Conservation (phyloP, 2,888 invertebrate species). For the Himalopsyche kuldschensis region DNA sequence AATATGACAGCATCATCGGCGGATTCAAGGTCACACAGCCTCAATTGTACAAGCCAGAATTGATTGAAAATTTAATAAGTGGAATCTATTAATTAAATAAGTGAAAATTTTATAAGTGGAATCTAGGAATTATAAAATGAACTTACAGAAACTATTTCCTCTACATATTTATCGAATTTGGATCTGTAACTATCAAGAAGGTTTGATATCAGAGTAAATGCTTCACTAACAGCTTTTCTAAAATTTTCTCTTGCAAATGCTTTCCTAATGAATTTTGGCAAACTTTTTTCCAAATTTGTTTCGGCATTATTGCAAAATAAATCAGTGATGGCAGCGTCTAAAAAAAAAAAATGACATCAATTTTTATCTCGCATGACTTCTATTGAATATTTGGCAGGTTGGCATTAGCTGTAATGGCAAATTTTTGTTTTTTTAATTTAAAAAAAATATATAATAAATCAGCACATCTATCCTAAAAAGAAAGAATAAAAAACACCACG, state of each 20-base stretch:
- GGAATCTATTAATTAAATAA: too few relatives aligned
- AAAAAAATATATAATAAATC: too few relatives aligned
- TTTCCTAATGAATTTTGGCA: conserved; percentile 14
- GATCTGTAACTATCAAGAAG: conserved; percentile 12
- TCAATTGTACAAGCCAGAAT: too few relatives aligned
- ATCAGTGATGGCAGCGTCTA: conserved; percentile 23
- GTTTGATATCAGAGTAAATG: conserved; percentile 7
- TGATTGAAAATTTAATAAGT: too few relatives aligned
- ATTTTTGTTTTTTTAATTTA: too few relatives aligned
- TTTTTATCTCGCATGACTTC: too few relatives aligned
- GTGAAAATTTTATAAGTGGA: too few relatives aligned
- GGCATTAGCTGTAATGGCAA: too few relatives aligned
- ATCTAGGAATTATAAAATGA: not conserved
- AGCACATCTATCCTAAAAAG: too few relatives aligned
- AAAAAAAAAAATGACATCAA: not conserved
- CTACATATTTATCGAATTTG: conserved; percentile 26
- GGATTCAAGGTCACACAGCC: too few relatives aligned
- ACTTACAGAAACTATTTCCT: conserved; percentile 29
- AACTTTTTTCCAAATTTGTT: not conserved
- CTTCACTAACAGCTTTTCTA: conserved; percentile 5
- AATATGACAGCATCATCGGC: too few relatives aligned
- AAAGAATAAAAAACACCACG: not conserved
- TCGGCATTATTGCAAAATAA: conserved; percentile 9
- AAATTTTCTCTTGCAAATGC: conserved; percentile 10
- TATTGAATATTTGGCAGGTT: too few relatives aligned